phyloP scores from a whole-genome alignment of 2,888 invertebrate genomes.

The Dasypogon diadema region DNA sequence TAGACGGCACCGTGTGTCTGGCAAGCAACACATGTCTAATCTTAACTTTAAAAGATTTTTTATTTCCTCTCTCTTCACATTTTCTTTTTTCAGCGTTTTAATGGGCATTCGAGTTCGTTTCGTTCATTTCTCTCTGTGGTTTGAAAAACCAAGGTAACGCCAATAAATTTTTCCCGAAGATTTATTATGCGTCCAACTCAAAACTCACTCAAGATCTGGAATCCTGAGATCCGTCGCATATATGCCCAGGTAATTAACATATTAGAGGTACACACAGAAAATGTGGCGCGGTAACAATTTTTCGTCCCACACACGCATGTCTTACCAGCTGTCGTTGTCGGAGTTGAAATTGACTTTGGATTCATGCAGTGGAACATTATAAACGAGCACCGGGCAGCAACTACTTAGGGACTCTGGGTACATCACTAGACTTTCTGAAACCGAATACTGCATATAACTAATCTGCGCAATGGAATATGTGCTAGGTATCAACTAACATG shows the following conservation, averaged over 20 bases:
- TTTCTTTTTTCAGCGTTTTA: slow-evolving; percentile 5
- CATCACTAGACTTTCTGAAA: slow-evolving; percentile 34
- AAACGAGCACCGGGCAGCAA: slow-evolving; percentile 26
- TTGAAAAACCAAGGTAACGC: slow-evolving; percentile 27
- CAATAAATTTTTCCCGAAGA: slow-evolving; percentile 54
- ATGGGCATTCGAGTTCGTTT: slow-evolving; percentile 32
- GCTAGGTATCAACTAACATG: slow-evolving; percentile 39
- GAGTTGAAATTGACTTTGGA: slow-evolving; percentile 38
- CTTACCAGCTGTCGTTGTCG: slow-evolving; percentile 48
- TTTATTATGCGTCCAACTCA: slow-evolving; percentile 54
- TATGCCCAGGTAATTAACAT: slow-evolving; percentile 58
- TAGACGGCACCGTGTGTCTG: slow-evolving; percentile 43
- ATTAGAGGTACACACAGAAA: slow-evolving; percentile 59
- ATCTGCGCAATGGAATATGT: slow-evolving; percentile 42
- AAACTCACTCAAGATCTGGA: slow-evolving; percentile 54
- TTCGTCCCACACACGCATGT: slow-evolving; percentile 58
- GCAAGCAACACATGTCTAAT: slow-evolving; percentile 42
- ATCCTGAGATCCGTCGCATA: slow-evolving; percentile 51
- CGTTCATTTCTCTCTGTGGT: slow-evolving; percentile 39
- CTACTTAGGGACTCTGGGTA: slow-evolving; percentile 7
- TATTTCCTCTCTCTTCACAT: not conserved
- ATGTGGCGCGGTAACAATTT: slow-evolving; percentile 58
- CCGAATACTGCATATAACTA: slow-evolving; percentile 25
- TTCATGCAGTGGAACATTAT: slow-evolving; percentile 36
- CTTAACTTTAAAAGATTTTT: slow-evolving; percentile 39